These are phyloP conservation scores for Iselma pallidipennis DNA, from an alignment of 2,888 invertebrate species.

Conservation along the genomic window DNA sequence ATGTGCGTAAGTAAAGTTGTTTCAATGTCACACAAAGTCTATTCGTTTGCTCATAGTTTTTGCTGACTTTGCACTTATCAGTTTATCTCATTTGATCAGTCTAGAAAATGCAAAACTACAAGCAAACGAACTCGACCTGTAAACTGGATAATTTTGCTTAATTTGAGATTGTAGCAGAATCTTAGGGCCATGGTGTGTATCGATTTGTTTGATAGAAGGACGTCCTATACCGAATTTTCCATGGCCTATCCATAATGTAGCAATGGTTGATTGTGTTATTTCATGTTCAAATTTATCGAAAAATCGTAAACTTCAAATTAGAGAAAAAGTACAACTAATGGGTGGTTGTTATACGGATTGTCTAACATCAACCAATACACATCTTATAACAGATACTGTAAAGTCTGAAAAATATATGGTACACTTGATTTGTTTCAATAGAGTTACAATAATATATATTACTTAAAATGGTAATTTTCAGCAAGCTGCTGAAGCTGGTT, in stretches of 20 bases:
- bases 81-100: too few species aligned
- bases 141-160: too few species aligned
- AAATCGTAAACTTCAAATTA: constrained; percentile 61
- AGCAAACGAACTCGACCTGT: too few species aligned
- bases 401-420: constrained; percentile 78
- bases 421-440: constrained; percentile 34
- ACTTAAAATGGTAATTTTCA: constrained; percentile 49
- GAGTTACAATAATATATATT: not conserved
- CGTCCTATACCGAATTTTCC: constrained; percentile 74
- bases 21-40: not conserved
- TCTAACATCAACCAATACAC: constrained; percentile 72
- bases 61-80: too few species aligned
- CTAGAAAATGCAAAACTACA: too few species aligned
- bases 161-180: constrained; percentile 62
- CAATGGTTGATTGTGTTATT: constrained; percentile 75
- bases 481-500: constrained; percentile 69
- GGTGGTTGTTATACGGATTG: constrained; percentile 71
- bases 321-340: constrained; percentile 72
- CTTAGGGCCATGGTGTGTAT: constrained; percentile 80
- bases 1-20: constrained; percentile 66
- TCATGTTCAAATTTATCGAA: constrained; percentile 62
- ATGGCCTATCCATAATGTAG: constrained; percentile 78
- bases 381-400: constrained; percentile 78
- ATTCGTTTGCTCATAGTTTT: too few species aligned
- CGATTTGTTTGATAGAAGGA: constrained; percentile 72